Evolutionary conservation across 2,113 vertebrate species (phyloP), one percentile per base, ranked within the genome.

Genomic region (Patagioenas fasciata): DNA sequence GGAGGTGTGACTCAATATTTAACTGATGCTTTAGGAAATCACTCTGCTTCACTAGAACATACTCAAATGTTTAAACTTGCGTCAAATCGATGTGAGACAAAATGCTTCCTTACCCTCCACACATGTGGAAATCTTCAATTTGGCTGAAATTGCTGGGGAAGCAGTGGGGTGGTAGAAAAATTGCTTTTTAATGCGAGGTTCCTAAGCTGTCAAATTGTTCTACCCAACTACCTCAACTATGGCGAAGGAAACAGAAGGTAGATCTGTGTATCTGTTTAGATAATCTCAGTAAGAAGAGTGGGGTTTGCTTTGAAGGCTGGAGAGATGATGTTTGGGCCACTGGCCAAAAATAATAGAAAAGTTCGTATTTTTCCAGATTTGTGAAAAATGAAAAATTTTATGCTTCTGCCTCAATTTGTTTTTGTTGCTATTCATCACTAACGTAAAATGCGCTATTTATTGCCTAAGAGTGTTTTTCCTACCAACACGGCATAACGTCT

Each of bases 391-490:
- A 88, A 95, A 80, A 77, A 47, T 51, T 87, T 95, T 64, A 74
- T 94, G 56, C 34, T 88, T 93, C 54, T 91, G n/a, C 67, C 42
- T 91, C 42, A 70, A 40, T 73, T 60, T 90, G 62, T 74, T 94
- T 95, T 95, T 86, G 65, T 84, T 95, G 69, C 88, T 90, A 78
- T 94, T 96, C 67, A 86, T 93, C 92, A 88, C 71, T 51, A 85
- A 85, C 85, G 42, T 18, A 62, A 88, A 94, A 91, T 56, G 42
- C 83, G 75, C 80, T 93, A 83, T 94, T 96, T 95, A 80, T 93
- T 94, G 88, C 88, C 79, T 48, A 24, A 47, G 32, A 79, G 81
- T 48, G 56, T 82, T 94, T 96, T 96, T 85, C 51, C 80, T 91
- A 56, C 79, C 56, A 69, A 38, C 29, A 64, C 25, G 44, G 72